phyloP scores from a whole-genome alignment of 2,797 vertebrate species.

The Danio albolineatus region DNA sequence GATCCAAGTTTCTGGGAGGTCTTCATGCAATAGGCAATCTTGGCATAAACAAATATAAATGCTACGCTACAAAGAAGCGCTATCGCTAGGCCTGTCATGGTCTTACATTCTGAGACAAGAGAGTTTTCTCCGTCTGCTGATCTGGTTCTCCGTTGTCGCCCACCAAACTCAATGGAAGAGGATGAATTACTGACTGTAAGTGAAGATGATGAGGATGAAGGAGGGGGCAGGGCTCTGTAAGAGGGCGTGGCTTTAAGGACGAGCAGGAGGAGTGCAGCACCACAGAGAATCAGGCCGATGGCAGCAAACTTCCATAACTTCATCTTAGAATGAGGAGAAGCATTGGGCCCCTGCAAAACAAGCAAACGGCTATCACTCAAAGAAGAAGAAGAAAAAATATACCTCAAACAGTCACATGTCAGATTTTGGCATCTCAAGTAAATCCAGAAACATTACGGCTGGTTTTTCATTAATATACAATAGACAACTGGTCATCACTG shows the following conservation, averaged over 20 bases:
- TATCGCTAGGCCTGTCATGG: neutral
- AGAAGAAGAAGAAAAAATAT: neutral
- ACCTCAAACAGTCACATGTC: no score
- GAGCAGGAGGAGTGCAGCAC: conserved; percentile 82
- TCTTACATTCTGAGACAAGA: conserved; percentile 85
- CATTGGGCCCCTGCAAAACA: conserved; percentile 82
- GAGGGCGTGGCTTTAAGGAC: conserved; percentile 79
- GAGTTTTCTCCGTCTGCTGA: conserved; percentile 74
- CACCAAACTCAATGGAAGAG: conserved; percentile 41
- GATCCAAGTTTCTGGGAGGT: neutral
- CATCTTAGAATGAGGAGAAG: conserved; percentile 84
- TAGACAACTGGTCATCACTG: no score
- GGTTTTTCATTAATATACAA: no score
- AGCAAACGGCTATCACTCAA: conserved; percentile 40
- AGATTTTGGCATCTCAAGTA: no score
- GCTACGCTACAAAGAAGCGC: neutral
- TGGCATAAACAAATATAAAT: neutral
- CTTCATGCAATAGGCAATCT: neutral
- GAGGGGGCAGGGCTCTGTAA: conserved; percentile 63
- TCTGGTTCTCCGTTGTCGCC: conserved; percentile 75
- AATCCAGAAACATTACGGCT: no score
- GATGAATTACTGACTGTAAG: conserved; percentile 25
- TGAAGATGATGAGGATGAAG: conserved; percentile 39
- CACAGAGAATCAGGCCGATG: conserved; percentile 84
- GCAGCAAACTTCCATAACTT: conserved; percentile 88